Conservation (phyloP, 2,888 invertebrate species). For the Drosophila pseudotalamancana region DNA sequence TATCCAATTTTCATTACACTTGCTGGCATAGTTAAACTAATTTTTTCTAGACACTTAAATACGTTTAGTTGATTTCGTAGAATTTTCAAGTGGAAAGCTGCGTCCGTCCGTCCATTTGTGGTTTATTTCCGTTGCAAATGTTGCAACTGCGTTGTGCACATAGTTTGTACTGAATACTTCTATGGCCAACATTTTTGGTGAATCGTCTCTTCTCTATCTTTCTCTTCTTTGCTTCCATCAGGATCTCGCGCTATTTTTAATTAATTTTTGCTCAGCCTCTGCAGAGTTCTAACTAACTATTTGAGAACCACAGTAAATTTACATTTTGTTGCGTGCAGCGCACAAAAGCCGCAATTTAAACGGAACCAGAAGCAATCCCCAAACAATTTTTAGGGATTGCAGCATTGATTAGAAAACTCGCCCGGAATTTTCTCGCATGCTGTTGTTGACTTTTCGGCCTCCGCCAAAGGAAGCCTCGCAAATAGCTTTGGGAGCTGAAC, state of each 20-base stretch:
- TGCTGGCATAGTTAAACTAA: not conserved
- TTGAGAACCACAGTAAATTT: constrained; percentile 14
- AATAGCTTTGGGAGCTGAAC: constrained; percentile 4
- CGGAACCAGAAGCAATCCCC: not conserved
- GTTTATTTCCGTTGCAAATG: not conserved
- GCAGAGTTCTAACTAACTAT: constrained; percentile 23
- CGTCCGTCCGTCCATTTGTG: constrained; percentile 6
- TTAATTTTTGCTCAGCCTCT: constrained; percentile 33
- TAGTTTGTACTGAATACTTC: constrained; percentile 3
- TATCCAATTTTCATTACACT: no score
- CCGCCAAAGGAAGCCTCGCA: not conserved
- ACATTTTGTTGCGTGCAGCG: constrained; percentile 9
- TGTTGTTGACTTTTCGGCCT: constrained; percentile 29
- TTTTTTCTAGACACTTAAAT: not conserved
- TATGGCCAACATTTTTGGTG: not conserved
- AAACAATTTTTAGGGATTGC: constrained; percentile 2
- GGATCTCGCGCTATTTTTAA: constrained; percentile 33
- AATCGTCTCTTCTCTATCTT: not conserved
- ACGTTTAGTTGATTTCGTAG: not conserved
- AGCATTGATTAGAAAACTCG: constrained; percentile 39
- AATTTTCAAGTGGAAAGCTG: not conserved
- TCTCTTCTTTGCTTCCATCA: not conserved
- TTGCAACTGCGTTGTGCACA: constrained; percentile 6
- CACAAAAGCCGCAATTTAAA: constrained; percentile 37
- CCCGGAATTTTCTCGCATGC: constrained; percentile 23